phyloP scores from a whole-genome alignment of 2,797 vertebrate species.

The Galaxias olidus region DNA sequence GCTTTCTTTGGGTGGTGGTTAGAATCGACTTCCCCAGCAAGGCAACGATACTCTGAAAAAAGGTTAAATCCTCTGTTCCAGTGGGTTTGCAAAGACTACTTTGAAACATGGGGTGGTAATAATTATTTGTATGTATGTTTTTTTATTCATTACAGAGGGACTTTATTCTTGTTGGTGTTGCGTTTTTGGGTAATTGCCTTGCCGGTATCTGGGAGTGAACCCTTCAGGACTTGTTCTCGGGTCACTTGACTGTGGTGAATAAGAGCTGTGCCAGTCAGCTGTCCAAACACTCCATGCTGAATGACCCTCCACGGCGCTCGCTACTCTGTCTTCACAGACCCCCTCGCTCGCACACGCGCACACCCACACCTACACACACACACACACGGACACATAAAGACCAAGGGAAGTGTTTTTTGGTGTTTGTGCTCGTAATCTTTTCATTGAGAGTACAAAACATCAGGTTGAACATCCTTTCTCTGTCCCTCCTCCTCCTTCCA shows the following conservation, averaged over 20 bases:
- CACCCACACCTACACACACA: no score
- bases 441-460: no score
- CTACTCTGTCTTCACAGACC: background rate
- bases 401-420: no score
- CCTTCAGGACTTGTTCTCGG: constrained; percentile 28
- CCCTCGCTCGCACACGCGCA: no score
- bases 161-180: background rate
- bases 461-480: background rate
- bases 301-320: constrained; percentile 55
- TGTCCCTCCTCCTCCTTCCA: constrained; percentile 35
- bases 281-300: constrained; percentile 66
- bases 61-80: constrained; percentile 7
- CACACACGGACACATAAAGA: no score
- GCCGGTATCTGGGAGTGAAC: constrained; percentile 33
- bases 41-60: constrained; percentile 28
- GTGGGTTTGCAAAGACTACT: background rate
- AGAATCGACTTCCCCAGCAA: constrained; percentile 6
- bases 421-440: no score
- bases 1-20: constrained; percentile 23
- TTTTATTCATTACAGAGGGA: background rate
- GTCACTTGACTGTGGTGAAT: constrained; percentile 58
- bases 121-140: background rate
- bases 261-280: constrained; percentile 63
- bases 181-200: constrained; percentile 1
- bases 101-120: background rate